These are phyloP conservation scores for Zygaena filipendulae DNA, from an alignment of 2,888 invertebrate genomes.

Conservation along the genomic window DNA sequence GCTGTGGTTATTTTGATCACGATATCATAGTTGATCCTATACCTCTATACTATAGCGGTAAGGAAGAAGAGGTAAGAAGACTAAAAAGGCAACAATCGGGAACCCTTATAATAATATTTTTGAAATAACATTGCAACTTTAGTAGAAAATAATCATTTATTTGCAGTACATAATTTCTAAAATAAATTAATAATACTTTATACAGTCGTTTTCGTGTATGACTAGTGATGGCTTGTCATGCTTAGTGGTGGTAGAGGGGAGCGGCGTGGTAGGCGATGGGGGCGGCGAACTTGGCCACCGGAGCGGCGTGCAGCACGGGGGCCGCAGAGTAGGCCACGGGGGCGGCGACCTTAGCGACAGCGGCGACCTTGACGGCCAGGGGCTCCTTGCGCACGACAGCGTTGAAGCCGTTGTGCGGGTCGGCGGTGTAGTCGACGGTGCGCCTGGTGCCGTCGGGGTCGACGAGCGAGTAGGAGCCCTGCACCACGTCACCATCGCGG, in stretches of 20 bases:
- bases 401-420: slow-evolving; percentile 59
- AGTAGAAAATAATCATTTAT: slow-evolving; percentile 7
- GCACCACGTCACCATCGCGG: slow-evolving; percentile 59
- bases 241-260: slow-evolving; percentile 17
- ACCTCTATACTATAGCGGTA: too few species aligned
- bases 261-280: slow-evolving; percentile 26
- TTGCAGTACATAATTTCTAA: slow-evolving; percentile 6
- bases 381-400: slow-evolving; percentile 58
- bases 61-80: too few species aligned
- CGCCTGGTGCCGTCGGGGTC: slow-evolving; percentile 60
- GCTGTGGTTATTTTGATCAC: too few species aligned
- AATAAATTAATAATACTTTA: slow-evolving; percentile 9
- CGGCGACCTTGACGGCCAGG: slow-evolving; percentile 23
- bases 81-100: too few species aligned
- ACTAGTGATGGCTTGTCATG: not conserved
- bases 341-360: slow-evolving; percentile 21
- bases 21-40: too few species aligned
- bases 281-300: slow-evolving; percentile 27
- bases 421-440: slow-evolving; percentile 62
- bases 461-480: slow-evolving; percentile 56
- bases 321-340: slow-evolving; percentile 20
- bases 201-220: slow-evolving; percentile 1
- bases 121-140: too few species aligned
- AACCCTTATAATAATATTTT: too few species aligned
- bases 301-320: slow-evolving; percentile 18